Conservation (phyloP, 2,113 vertebrate genomes). For the Gallinago paraguaiae region DNA sequence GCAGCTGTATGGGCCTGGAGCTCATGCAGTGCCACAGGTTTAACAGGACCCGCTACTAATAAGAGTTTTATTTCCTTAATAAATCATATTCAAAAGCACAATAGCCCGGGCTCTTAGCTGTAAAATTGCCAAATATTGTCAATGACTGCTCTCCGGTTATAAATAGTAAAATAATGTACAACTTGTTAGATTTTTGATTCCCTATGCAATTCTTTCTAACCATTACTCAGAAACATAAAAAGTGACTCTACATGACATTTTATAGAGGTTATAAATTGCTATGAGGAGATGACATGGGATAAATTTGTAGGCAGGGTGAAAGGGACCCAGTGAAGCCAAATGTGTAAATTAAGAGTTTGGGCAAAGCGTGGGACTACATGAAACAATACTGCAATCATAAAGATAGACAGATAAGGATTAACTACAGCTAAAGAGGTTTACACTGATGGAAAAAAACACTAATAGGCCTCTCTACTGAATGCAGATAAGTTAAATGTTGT, state of each 20-base stretch:
- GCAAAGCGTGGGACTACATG: constrained; percentile 60
- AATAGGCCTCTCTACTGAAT: background rate
- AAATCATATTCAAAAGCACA: constrained; percentile 86
- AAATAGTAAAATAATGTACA: constrained; percentile 83
- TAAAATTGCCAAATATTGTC: constrained; percentile 86
- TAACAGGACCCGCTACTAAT: constrained; percentile 77
- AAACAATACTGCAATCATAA: constrained; percentile 67
- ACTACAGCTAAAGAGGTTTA: constrained; percentile 21
- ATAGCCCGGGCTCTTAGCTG: constrained; percentile 77
- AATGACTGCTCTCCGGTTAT: constrained; percentile 79
- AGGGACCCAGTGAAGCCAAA: constrained; percentile 73
- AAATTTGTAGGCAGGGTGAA: constrained; percentile 79
- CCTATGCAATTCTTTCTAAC: constrained; percentile 77
- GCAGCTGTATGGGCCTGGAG: constrained; percentile 71
- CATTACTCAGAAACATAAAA: constrained; percentile 82
- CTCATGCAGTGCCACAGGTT: constrained; percentile 68
- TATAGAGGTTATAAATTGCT: constrained; percentile 83
- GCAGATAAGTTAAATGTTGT: background rate
- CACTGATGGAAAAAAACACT: constrained; percentile 27
- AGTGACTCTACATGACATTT: constrained; percentile 77
- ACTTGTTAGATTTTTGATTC: constrained; percentile 83
- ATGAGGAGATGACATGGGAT: constrained; percentile 83
- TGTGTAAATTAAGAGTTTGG: constrained; percentile 74
- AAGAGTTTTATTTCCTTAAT: constrained; percentile 85
- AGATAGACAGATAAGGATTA: constrained; percentile 45